Conservation (phyloP, 2,797 vertebrate genomes). For the Sebastiscus albofasciatus region DNA sequence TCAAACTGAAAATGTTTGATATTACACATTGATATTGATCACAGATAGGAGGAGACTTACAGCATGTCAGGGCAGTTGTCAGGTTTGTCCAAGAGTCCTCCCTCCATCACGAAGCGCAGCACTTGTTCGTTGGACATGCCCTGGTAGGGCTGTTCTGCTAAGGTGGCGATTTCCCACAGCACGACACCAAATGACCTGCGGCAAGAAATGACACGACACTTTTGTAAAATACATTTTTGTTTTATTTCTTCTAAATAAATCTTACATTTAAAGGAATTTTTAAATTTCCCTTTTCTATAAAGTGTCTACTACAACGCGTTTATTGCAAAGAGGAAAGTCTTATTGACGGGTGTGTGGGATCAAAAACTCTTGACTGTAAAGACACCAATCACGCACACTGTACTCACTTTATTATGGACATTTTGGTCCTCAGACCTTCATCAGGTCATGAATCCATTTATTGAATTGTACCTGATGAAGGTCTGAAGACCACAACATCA, state of each 20-base stretch:
- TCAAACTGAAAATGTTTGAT: not conserved
- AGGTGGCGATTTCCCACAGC: conserved; percentile 96
- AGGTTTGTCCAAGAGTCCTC: conserved; percentile 96
- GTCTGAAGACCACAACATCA: not conserved
- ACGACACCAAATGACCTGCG: conserved; percentile 94
- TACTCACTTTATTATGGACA: not conserved
- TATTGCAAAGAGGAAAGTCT: not conserved
- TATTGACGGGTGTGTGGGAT: not conserved
- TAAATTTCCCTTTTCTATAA: not conserved
- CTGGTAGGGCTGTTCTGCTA: conserved; percentile 97
- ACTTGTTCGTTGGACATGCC: conserved; percentile 99
- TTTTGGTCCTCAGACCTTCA: not conserved
- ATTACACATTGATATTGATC: not conserved
- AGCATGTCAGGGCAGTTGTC: conserved; percentile 99
- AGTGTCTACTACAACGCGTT: not conserved
- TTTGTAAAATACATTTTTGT: not conserved
- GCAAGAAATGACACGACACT: not conserved
- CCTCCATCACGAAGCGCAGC: conserved; percentile 99
- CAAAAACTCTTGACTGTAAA: not conserved
- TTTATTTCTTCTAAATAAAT: not conserved
- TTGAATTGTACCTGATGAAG: not conserved
- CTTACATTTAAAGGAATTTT: not conserved
- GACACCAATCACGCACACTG: not conserved
- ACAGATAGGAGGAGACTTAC: conserved; percentile 77
- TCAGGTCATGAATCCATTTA: not conserved